Evolutionary conservation across 2,797 vertebrate species (phyloP).

Genomic region (Spheniscus humboldti): DNA sequence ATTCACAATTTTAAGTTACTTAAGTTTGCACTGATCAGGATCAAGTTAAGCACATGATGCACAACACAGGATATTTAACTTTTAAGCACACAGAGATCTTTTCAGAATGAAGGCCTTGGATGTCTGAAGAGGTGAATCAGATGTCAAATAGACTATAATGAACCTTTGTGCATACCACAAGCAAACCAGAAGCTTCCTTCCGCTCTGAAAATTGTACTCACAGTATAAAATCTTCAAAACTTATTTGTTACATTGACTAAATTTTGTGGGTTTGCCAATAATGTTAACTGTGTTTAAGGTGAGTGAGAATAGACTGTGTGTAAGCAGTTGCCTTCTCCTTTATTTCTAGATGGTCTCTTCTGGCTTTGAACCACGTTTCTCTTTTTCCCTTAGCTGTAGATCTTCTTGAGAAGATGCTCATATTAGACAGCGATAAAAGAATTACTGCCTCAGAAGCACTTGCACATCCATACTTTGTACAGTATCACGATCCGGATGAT

Average conservation of each 20-base stretch:
- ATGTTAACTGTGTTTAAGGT: background rate
- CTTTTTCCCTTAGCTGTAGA: constrained; percentile 83
- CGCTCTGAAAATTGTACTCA: background rate
- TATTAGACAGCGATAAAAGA: constrained; percentile 94
- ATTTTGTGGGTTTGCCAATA: background rate
- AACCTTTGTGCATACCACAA: background rate
- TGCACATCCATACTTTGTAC: constrained; percentile 92
- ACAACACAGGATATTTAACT: background rate
- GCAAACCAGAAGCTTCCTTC: background rate
- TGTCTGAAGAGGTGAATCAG: background rate
- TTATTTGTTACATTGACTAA: background rate
- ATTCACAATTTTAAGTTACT: background rate
- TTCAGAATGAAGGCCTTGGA: background rate
- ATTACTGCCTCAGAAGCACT: constrained; percentile 91
- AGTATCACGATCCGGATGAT: constrained; percentile 95
- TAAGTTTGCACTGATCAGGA: background rate
- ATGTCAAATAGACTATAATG: background rate
- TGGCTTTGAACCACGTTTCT: background rate
- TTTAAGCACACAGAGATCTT: background rate
- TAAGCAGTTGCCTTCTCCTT: background rate
- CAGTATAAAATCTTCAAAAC: background rate
- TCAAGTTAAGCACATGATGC: background rate
- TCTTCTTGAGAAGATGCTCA: constrained; percentile 93
- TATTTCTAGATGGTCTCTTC: background rate
- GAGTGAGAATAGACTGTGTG: background rate